Percentiles rank a stretch among this genome's conserved stretches.
Evolutionary conservation across 2,888 invertebrate species (phyloP).

Genomic region (Antheraea yamamai): DNA sequence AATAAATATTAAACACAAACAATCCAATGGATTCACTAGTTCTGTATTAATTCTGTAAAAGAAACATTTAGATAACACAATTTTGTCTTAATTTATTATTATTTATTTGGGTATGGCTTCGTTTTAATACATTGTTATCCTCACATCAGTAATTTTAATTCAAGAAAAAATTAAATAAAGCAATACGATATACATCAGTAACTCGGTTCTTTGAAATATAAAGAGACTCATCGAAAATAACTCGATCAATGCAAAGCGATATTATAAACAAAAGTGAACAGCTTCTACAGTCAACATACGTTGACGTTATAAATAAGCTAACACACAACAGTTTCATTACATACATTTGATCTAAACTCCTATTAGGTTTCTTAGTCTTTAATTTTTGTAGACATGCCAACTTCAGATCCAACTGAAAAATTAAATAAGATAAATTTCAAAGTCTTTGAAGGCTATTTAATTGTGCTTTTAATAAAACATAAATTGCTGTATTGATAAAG

Average conservation of each 20-base stretch:
- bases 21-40: not conserved
- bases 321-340: not conserved
- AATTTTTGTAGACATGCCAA: not conserved
- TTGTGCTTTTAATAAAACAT: not conserved
- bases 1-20: too few relatives aligned
- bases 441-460: not conserved
- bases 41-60: not conserved
- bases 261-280: not conserved
- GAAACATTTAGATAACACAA: not conserved
- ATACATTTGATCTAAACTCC: not conserved
- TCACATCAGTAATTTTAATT: not conserved
- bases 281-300: not conserved
- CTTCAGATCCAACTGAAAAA: not conserved
- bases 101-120: too few relatives aligned
- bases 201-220: not conserved
- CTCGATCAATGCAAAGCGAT: not conserved
- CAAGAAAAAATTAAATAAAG: not conserved
- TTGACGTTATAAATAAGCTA: not conserved
- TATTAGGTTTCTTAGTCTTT: not conserved
- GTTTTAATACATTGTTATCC: not conserved
- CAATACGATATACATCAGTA: not conserved
- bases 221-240: conserved; percentile 7
- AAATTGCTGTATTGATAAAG: not conserved
- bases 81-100: not conserved
- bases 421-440: not conserved